Conservation (phyloP, 2,113 vertebrate species). For the Coregonus clupeaformis region DNA sequence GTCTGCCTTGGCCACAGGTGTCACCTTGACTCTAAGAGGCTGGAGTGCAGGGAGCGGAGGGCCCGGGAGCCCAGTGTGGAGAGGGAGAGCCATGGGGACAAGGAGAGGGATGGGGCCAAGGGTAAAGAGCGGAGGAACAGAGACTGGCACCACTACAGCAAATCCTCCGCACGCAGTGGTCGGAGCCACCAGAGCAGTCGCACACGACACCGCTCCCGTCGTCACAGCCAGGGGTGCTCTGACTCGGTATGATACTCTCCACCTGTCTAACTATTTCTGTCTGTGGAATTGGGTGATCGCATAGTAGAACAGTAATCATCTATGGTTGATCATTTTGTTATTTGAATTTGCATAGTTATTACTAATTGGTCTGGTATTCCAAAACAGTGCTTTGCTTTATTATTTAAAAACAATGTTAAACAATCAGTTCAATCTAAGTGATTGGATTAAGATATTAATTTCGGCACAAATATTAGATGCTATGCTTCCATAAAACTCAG, state of each 20-base stretch:
- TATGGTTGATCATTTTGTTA: background rate
- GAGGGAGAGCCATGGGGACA: background rate
- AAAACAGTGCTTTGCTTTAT: background rate
- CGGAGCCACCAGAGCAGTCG: constrained; percentile 74
- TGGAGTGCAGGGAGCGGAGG: constrained; percentile 77
- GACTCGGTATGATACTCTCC: constrained; percentile 71
- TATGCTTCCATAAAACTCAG: background rate
- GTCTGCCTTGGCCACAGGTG: constrained; percentile 60
- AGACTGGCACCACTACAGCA: constrained; percentile 80
- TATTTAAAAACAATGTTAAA: background rate
- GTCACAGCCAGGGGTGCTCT: constrained; percentile 68
- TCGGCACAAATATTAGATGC: background rate
- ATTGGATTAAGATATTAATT: background rate
- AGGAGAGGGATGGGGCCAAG: constrained; percentile 32
- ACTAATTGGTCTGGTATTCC: background rate
- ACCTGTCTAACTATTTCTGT: background rate
- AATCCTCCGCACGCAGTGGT: constrained; percentile 70
- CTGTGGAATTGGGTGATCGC: background rate
- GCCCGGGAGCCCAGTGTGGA: constrained; percentile 73
- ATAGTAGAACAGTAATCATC: constrained; percentile 5
- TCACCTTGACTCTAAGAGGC: constrained; percentile 75
- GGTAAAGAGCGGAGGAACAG: constrained; percentile 65
- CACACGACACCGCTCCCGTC: constrained; percentile 63
- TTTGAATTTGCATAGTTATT: background rate
- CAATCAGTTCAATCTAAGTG: background rate